These are phyloP conservation scores for Dasypus novemcinctus DNA, from an alignment of 2,113 vertebrate species.

Conservation along the genomic window DNA sequence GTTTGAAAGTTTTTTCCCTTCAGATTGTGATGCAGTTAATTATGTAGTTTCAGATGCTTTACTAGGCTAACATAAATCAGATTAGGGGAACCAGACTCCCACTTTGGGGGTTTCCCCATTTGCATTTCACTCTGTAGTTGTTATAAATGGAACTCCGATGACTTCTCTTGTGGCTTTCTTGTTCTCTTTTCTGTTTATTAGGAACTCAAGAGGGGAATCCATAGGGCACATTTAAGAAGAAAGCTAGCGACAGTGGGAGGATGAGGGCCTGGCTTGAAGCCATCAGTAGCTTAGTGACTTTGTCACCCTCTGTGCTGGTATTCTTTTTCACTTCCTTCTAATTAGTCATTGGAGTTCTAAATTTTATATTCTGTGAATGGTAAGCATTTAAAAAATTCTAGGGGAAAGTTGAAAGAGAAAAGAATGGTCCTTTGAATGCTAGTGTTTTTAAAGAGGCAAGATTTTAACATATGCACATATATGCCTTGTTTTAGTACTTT, in stretches of 20 bases:
- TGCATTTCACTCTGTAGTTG: background rate
- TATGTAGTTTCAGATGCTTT: background rate
- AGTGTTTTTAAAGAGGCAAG: background rate
- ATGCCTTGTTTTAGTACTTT: background rate
- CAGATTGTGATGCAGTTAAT: background rate
- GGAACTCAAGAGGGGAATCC: background rate
- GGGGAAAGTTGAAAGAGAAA: background rate
- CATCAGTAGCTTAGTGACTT: background rate
- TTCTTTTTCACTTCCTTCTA: background rate
- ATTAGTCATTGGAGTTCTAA: background rate
- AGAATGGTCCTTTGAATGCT: background rate
- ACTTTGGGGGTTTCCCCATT: background rate
- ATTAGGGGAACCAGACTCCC: background rate
- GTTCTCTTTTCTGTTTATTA: background rate
- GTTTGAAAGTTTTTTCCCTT: background rate
- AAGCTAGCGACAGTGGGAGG: background rate
- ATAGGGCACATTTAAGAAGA: background rate
- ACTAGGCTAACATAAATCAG: background rate
- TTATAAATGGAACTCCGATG: background rate
- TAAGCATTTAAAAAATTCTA: conserved; percentile 22
- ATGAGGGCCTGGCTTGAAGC: background rate
- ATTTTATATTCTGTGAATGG: background rate
- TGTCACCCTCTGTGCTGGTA: background rate
- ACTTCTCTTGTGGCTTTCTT: background rate
- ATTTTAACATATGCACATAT: conserved; percentile 4